phyloP scores from a whole-genome alignment of 2,797 vertebrate species.

The Melopsittacus undulatus region DNA sequence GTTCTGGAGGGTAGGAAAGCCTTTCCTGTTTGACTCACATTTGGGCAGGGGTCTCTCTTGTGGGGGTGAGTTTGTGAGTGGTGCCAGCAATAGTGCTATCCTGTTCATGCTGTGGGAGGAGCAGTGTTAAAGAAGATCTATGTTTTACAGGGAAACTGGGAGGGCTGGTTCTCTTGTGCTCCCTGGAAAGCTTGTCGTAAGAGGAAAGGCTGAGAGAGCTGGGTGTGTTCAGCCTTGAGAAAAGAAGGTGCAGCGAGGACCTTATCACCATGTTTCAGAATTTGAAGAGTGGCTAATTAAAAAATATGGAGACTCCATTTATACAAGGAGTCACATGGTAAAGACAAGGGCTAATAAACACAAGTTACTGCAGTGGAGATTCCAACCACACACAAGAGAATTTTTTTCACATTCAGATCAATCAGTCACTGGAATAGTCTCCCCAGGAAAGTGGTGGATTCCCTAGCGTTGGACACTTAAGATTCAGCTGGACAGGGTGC shows the following conservation, averaged over 20 bases:
- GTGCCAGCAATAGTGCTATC: background rate
- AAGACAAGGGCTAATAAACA: background rate
- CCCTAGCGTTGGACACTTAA: background rate
- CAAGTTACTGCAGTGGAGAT: background rate
- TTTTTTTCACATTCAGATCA: background rate
- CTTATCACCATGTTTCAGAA: background rate
- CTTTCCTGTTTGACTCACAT: background rate
- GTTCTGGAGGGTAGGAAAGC: background rate
- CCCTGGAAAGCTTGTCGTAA: background rate
- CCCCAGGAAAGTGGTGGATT: background rate
- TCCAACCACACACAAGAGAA: background rate
- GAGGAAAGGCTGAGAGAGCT: background rate
- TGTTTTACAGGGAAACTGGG: rapidly evolving
- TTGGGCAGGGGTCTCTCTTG: rapidly evolving
- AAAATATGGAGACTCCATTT: background rate
- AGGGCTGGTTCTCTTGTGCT: background rate
- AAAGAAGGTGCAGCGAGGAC: background rate
- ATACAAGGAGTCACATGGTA: background rate
- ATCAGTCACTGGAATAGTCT: background rate
- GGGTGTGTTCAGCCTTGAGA: background rate
- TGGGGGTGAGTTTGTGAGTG: rapidly evolving
- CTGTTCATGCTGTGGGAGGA: rapidly evolving
- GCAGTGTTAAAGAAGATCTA: background rate
- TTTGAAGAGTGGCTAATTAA: background rate
- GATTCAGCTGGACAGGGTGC: background rate